Conservation (phyloP, 2,888 invertebrate species). For the Eumacrocentrus americanus region DNA sequence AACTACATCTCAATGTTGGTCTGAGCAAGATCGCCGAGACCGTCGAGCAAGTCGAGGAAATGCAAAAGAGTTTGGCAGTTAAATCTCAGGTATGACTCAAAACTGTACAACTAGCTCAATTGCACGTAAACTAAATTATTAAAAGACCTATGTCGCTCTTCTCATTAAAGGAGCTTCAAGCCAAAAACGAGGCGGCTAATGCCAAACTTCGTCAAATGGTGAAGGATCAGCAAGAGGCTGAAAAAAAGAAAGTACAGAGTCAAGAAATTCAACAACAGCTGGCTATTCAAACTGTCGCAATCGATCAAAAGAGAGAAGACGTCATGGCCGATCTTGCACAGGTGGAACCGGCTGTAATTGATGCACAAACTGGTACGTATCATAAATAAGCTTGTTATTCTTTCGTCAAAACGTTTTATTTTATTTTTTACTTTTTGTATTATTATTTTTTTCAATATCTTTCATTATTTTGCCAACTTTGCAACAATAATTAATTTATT, state of each 20-base stretch:
- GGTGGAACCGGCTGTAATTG: slow-evolving; percentile 98
- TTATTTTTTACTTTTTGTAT: neutral
- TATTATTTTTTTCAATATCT: neutral
- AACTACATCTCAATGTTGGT: slow-evolving; percentile 97
- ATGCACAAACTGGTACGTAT: slow-evolving; percentile 90
- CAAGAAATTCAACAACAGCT: slow-evolving; percentile 89
- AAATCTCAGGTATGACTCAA: slow-evolving; percentile 76
- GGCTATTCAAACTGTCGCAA: slow-evolving; percentile 90
- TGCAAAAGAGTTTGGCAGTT: slow-evolving; percentile 97
- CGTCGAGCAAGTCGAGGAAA: slow-evolving; percentile 98
- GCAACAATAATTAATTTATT: no score
- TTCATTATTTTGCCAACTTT: neutral
- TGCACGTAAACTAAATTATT: neutral
- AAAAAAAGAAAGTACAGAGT: slow-evolving; percentile 97
- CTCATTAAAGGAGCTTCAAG: slow-evolving; percentile 76
- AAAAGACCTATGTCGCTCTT: neutral
- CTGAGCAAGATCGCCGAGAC: slow-evolving; percentile 99
- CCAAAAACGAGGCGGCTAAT: slow-evolving; percentile 98
- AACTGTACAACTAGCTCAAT: neutral
- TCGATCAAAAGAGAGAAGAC: slow-evolving; percentile 89
- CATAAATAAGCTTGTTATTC: no score
- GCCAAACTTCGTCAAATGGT: slow-evolving; percentile 99
- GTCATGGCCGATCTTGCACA: slow-evolving; percentile 96
- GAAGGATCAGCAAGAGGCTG: slow-evolving; percentile 98
- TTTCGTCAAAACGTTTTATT: neutral